Evolutionary conservation across 2,888 invertebrate species (phyloP), one percentile per base, ranked within the genome.

Genomic region (Amaurobius ferox): DNA sequence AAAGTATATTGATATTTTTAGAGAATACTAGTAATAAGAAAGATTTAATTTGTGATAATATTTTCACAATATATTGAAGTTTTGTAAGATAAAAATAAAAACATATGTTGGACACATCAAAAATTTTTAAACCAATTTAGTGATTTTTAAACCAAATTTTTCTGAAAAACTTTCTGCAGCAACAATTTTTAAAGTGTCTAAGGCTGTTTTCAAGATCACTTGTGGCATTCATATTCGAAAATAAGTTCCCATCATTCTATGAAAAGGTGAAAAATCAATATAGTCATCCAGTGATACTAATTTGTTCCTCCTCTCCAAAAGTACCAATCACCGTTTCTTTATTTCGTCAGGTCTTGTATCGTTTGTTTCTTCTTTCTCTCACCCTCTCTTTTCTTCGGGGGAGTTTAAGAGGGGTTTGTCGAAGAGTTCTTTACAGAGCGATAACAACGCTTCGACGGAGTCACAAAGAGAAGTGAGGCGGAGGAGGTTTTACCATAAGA

Each of bases 391-490:
- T 67, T 29, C 67, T 61, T 74, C n/a, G 9, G 23, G 44, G 13
- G 61, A 19, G 78, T 26, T 40, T 26, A 26, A 13, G 62, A n/a
- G 19, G 23, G 6, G 13, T 26, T 11, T 26, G 44, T 32, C 68
- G 13, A 35, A 30, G 62, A 30, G 32, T 71, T 83, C 81, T 76
- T 83, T 83, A 64, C 70, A 32, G 44, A 26, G 64, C 35, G 81
- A 83, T 83, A 83, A 71, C 48, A 76, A 83, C 76, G 76, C 32
- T 71, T 83, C 64, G 70, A 32, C 76, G 81, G 70, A 71, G 62
- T 70, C 64, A 64, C n/a, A 76, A 81, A 81, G 68, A 61, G 76
- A 68, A 81, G 48, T 40, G 35, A 72, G 16, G 32, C 39, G 40
- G 32, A 70, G 70, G 74, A 76, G 61, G 76, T 70, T 83, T 83